Evolutionary conservation across 2,888 invertebrate species (phyloP), one percentile per base, ranked within the genome.

Genomic region (Apamea epomidion): DNA sequence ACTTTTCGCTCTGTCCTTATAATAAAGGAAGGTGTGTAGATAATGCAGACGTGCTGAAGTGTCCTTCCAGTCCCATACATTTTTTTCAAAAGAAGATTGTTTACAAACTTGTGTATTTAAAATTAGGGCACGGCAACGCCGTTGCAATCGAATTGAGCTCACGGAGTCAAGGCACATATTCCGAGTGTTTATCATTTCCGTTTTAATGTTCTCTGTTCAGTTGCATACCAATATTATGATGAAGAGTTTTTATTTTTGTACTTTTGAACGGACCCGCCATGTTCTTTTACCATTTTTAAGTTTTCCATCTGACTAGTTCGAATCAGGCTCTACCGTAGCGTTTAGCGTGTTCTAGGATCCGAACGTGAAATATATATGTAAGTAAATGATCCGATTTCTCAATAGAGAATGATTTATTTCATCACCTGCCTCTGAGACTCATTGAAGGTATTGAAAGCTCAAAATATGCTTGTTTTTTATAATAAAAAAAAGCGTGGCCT

Each of bases 161-260:
- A 65, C 42, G 58, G n/a, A 74, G 54, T 68, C 48, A 65, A 25
- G 42, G 45, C 60, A 77, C 71, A 77, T 72, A 77, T 69, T 85
- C 72, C 12, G 42, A 76, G n/a, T 85, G 74, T 76, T 72, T 68
- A 68, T 80, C 37, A 76, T 81, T 85, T 87, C 85, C 85, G 81
- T 85, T 79, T 70, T 32, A n/a, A 86, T 64, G 81, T 81, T 51
- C 64, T 21, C 8, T 29, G 32, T 32, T 51, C 29, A 54, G n/a
- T 71, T 42, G 45, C 32, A 21, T 62, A 4, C 65, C n/a, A n/a
- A 25, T 65, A 14, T 37, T 37, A 60, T n/a, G 29, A 67, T 45
- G 54, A 48, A n/a, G 2, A 68, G 14, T 37, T 78, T 68, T 54
- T 81, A 84, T 78, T 62, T 80, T 25, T 67, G 37, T 58, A 21